Evolutionary conservation across 2,797 vertebrate species (phyloP), one percentile per base, ranked within the genome.

Genomic region (Sciaenops ocellatus): DNA sequence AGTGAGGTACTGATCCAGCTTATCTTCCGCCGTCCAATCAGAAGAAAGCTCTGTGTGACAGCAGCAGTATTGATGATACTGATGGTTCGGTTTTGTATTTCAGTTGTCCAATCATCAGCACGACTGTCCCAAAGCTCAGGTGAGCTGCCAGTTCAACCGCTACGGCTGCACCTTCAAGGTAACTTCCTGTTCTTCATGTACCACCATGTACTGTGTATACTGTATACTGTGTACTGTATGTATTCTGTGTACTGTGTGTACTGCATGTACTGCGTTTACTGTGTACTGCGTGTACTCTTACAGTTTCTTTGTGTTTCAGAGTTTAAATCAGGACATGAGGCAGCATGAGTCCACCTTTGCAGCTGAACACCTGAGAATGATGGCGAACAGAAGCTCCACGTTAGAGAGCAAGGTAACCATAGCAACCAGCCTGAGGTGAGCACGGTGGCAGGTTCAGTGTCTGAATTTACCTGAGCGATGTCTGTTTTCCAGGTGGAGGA

Each of bases 51-150:
- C 42, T 12, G 7, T 20, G 54, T 65, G 17, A 38, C 54, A 38
- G 3, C 9, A 22, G 13, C 26, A 13, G 13, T 67, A 20, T 0
- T 54, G 6, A 52, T 61, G 6, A 15, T 26, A 2, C 24, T 11
- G 30, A 42, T 8, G 6, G 16, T 20, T 20, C 41, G 24, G 5
- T 52, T 50, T 72, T 74, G 44, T 72, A 89, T 96, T 90, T 22
- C 95, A 99, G 98, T 95, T 99, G 90, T 96, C 96, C 90, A 96
- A 90, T 93, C 98, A 99, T 95, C 97, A 98, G 90, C 97, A 97
- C 67, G 97, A 99, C 92, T 99, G 98, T 96, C 97, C 98, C 90
- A 99, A 98, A 96, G 97, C 98, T 90, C 98, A 98, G 94, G 96
- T 97, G 92, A 97, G 94, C 94, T 99, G 98, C 91, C 96, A 95